Base-by-base conservation (phyloP, 2,113 vertebrate genomes). In the Kryptolebias marmoratus region DNA sequence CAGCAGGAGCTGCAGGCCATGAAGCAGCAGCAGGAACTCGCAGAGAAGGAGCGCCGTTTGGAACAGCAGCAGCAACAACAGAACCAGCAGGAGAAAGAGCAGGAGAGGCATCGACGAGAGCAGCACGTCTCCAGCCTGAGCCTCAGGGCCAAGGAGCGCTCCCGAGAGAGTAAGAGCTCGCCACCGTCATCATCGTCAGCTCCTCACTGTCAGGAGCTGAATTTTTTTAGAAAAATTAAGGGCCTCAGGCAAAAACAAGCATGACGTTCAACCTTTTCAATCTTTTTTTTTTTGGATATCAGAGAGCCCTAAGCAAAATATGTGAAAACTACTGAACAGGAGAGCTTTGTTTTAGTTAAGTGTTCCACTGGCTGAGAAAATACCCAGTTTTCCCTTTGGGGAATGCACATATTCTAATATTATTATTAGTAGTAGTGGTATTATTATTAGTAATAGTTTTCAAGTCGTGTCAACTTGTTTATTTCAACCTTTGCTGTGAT, bases 1-100 rank as follows among this genome's bases (percentile, higher is more conserved):
- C 97, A 99, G 94, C 97, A 99, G 93, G 97, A 99, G 94, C 95
- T 99, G 77, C 95, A 98, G 92, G 95, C 94, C 86, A 96, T 99
- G 95, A 98, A 98, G 90, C 96, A 98, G 73, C 96, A 96, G 80
- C 97, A 99, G 94, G 97, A 99, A 91, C 93, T 97, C 75, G 91
- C 96, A 81, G 97, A 99, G 92, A 97, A 97, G 92, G 96, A 99
- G 77, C 96, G 96, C 75, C 97, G 97, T 90, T 90, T 97, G 92
- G 98, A 98, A 91, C 96, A 97, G 80, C 96, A 96, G 73, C 86
- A 88, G 36, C 95, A 98, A 96, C 95, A 95, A 79, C 95, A 97
- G 83, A 96, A 95, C 89, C 95, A 95, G 84, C 96, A 97, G 92
- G 96, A 99, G 89, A 96, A 97, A 90, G 97, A 98, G 86, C 92